Base-by-base conservation (phyloP, 2,888 invertebrate species). In the Halictus ligatus region DNA sequence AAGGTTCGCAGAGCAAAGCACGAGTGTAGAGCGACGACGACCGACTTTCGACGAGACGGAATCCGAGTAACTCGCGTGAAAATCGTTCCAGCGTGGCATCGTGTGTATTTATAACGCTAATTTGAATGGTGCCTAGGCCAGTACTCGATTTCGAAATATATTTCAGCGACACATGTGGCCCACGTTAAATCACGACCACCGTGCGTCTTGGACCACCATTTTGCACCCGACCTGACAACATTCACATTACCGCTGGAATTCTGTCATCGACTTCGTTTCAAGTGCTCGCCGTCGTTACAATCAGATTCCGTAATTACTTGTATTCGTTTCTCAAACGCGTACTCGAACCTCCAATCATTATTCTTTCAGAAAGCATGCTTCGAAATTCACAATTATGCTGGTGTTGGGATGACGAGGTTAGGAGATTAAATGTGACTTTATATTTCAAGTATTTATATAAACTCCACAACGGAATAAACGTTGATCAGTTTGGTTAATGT, bases 121-220 rank as follows among this genome's bases (percentile, higher is more conserved):
- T 85, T 83, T 76, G 75, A 84, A 83, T 84, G 85, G 79, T 84
- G 79, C 84, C 85, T 83, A 85, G 84, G 84, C 85, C 79, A 83
- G 79, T 76, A 83, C 83, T 83, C 84, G 35, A 79, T 85, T 80
- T 76, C 78, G 79, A 43, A 75, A 83, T 79, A 85, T 85, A 85
- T 85, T 83, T 79, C 67, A 67, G 79, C 79, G 79, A 83, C 85
- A 25, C 84, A 83, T 78, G 84, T 75, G 83, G 75, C 13, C 75
- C 67, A 73, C 75, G 85, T 85, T 83, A 83, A 85, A 83, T 85
- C 84, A 83, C 78, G 46, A 64, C 46, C 64, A 76, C 72, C 69
- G 46, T n/a, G 64, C 29, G 72, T 48, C 72, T 40, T 64, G 18
- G 73, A 78, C 72, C 40, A 64, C 72, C 54, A 67, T 85, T 85